Conservation (phyloP, 2,113 vertebrate genomes). For the Takifugu flavidus region DNA sequence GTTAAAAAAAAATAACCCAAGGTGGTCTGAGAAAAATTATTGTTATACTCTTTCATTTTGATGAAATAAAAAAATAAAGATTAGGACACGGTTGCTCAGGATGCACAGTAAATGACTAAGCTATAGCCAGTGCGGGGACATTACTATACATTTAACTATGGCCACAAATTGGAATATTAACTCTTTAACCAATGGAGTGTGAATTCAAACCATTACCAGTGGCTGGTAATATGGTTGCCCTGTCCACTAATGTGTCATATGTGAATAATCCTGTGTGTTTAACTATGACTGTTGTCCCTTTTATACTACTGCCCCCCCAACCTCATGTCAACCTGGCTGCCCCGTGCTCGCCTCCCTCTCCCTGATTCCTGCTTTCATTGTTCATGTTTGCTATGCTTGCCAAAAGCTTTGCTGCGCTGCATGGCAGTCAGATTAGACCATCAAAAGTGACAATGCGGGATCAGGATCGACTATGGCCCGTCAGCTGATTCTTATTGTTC, state of each 20-base stretch:
- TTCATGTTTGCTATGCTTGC: slow-evolving; percentile 79
- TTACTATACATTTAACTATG: background rate
- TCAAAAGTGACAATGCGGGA: slow-evolving; percentile 82
- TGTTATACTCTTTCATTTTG: slow-evolving; percentile 16
- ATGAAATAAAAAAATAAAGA: slow-evolving; percentile 18
- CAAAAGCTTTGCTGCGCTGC: slow-evolving; percentile 76
- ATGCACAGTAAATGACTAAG: slow-evolving; percentile 41
- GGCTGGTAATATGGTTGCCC: background rate
- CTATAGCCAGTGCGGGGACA: slow-evolving; percentile 4
- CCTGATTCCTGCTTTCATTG: slow-evolving; percentile 68
- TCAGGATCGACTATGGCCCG: slow-evolving; percentile 60
- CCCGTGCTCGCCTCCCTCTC: slow-evolving; percentile 38
- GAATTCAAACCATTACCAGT: background rate
- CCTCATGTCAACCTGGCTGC: slow-evolving; percentile 43
- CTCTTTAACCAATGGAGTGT: background rate
- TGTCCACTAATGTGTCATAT: slow-evolving; percentile 49
- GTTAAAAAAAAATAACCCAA: slow-evolving; percentile 17
- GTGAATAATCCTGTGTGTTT: slow-evolving; percentile 60
- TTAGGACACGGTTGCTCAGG: slow-evolving; percentile 57
- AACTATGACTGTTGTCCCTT: slow-evolving; percentile 46
- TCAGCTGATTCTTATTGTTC: slow-evolving; percentile 76
- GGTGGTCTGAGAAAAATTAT: slow-evolving; percentile 44
- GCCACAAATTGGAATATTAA: background rate
- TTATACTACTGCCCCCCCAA: slow-evolving; percentile 47
- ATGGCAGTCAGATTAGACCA: slow-evolving; percentile 78